phyloP scores from a whole-genome alignment of 2,113 vertebrate genomes.

The Lonchura striata region DNA sequence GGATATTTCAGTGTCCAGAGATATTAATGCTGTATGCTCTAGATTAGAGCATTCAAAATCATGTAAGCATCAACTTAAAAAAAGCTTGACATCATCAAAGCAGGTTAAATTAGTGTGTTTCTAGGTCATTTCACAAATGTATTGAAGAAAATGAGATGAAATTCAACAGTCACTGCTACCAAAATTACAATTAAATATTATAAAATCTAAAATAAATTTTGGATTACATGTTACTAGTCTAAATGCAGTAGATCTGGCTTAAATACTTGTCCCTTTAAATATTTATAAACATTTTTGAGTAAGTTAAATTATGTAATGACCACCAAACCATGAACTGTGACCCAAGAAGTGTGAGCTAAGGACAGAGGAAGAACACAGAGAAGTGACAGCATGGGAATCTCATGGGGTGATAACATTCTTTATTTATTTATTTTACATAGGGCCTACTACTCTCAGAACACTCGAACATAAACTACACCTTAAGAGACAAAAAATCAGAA shows the following conservation, averaged over 20 bases:
- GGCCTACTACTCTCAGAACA: not conserved
- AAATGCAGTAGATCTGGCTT: not conserved
- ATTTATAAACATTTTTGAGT: not conserved
- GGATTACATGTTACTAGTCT: not conserved
- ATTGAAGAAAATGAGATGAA: not conserved
- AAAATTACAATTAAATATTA: not conserved
- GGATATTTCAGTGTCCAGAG: not conserved
- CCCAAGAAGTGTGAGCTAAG: not conserved
- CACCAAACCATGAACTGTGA: not conserved
- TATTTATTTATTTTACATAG: not conserved
- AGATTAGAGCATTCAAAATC: not conserved
- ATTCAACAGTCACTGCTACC: not conserved
- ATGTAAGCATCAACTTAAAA: not conserved
- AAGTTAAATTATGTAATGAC: not conserved
- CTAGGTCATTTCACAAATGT: not conserved
- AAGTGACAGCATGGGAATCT: not conserved
- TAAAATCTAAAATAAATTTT: not conserved
- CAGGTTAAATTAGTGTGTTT: not conserved
- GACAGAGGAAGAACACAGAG: not conserved
- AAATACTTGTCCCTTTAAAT: not conserved
- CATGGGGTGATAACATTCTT: not conserved
- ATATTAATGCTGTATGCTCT: not conserved
- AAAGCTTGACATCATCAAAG: fast-evolving
- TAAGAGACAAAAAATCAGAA: not conserved
- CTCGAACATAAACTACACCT: not conserved